These are phyloP conservation scores for Micrastur ruficollis DNA, from an alignment of 2,797 vertebrate genomes.

Conservation along the genomic window DNA sequence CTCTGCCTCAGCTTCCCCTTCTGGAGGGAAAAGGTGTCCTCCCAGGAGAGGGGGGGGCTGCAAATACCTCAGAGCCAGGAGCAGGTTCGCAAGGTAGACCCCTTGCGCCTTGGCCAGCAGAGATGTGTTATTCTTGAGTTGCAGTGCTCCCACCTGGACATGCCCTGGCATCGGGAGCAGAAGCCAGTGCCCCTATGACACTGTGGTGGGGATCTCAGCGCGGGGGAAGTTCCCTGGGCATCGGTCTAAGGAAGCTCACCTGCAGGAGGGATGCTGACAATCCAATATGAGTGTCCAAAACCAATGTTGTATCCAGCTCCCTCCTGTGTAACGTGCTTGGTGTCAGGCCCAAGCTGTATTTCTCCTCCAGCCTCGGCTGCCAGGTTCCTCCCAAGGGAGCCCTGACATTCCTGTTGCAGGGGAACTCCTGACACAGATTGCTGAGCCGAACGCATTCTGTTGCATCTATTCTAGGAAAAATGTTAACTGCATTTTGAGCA, in stretches of 20 bases:
- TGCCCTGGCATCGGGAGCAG: accelerated
- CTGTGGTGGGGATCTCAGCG: neutral
- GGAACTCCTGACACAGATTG: constrained; percentile 4
- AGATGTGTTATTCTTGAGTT: neutral
- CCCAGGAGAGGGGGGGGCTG: neutral
- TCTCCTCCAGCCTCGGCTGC: neutral
- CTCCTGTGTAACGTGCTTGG: neutral
- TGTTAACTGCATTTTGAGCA: neutral
- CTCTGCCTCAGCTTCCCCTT: neutral
- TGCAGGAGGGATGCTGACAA: neutral
- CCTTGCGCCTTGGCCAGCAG: accelerated
- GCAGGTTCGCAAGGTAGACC: neutral
- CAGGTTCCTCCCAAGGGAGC: neutral
- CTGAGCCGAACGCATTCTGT: neutral
- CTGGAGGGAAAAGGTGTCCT: neutral
- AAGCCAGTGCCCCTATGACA: neutral
- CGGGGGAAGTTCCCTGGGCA: neutral
- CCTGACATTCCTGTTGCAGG: neutral
- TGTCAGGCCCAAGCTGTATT: neutral
- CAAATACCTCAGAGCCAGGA: neutral
- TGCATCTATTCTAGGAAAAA: constrained; percentile 43
- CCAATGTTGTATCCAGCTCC: neutral
- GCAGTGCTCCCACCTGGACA: neutral
- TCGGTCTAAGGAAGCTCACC: neutral
- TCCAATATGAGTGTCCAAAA: neutral